Conservation (phyloP, 2,888 invertebrate species). For the Agrochola macilenta region DNA sequence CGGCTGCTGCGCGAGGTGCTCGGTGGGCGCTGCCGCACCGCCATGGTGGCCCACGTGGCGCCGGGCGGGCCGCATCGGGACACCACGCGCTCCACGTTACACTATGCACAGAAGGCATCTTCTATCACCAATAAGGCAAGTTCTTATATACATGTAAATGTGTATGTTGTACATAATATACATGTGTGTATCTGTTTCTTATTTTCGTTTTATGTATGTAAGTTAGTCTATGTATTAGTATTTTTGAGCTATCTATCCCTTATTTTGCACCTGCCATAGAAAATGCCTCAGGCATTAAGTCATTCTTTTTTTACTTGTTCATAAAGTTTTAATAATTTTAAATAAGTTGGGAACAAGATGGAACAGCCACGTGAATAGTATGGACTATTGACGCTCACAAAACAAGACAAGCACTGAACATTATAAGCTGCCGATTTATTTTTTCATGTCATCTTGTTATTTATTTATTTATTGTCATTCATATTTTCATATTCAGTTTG, state of each 20-base stretch:
- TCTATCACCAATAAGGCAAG: constrained; percentile 97
- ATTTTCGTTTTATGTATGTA: neutral
- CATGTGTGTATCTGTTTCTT: neutral
- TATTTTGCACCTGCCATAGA: neutral
- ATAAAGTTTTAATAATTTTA: too few species aligned
- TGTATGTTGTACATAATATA: neutral
- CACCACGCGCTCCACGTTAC: constrained; percentile 97
- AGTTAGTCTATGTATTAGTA: neutral
- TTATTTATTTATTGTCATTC: neutral
- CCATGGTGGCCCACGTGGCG: constrained; percentile 99
- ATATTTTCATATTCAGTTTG: neutral
- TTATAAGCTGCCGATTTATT: neutral
- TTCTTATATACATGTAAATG: constrained; percentile 61
- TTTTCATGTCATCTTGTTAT: neutral
- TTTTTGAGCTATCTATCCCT: neutral
- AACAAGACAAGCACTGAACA: neutral
- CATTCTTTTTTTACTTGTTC: neutral
- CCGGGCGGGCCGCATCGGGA: constrained; percentile 95
- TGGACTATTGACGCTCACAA: neutral
- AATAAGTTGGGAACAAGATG: neutral
- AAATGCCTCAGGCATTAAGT: neutral
- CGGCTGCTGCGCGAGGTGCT: constrained; percentile 96
- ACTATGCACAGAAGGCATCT: constrained; percentile 98
- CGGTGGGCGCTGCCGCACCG: constrained; percentile 98
- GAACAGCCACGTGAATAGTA: neutral